Conservation (phyloP, 2,797 vertebrate genomes). For the Simalia tracyae region DNA sequence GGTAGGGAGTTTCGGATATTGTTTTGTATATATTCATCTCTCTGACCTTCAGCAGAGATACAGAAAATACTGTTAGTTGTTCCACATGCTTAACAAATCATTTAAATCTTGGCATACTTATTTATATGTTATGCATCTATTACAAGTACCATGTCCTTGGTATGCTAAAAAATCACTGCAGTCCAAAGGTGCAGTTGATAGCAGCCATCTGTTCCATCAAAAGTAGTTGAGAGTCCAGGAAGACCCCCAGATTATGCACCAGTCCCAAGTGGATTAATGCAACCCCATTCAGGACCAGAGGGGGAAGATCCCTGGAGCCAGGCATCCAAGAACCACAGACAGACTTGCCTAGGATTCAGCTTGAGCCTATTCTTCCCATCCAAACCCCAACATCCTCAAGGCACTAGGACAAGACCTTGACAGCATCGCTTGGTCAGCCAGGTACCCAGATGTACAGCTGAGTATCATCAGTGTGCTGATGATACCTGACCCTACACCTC, state of each 20-base stretch:
- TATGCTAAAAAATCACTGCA: neutral
- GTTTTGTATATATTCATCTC: constrained; percentile 84
- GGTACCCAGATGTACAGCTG: neutral
- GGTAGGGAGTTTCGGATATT: constrained; percentile 75
- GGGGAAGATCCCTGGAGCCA: neutral
- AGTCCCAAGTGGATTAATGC: neutral
- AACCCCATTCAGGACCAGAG: neutral
- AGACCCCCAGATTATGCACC: neutral
- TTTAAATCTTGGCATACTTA: neutral
- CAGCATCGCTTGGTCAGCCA: neutral
- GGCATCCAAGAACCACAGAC: neutral
- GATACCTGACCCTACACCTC: neutral
- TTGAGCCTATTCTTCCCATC: neutral
- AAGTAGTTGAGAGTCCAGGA: neutral
- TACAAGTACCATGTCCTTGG: neutral
- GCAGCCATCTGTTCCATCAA: neutral
- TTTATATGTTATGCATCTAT: neutral
- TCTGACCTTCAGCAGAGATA: constrained; percentile 72
- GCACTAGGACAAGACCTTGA: neutral
- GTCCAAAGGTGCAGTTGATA: neutral
- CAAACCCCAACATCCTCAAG: neutral
- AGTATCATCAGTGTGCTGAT: neutral
- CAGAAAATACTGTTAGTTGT: neutral
- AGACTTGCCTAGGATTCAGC: neutral
- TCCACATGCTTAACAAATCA: neutral